Evolutionary conservation across 2,797 vertebrate species (phyloP).

Genomic region (Microctenopoma steveboyesi): DNA sequence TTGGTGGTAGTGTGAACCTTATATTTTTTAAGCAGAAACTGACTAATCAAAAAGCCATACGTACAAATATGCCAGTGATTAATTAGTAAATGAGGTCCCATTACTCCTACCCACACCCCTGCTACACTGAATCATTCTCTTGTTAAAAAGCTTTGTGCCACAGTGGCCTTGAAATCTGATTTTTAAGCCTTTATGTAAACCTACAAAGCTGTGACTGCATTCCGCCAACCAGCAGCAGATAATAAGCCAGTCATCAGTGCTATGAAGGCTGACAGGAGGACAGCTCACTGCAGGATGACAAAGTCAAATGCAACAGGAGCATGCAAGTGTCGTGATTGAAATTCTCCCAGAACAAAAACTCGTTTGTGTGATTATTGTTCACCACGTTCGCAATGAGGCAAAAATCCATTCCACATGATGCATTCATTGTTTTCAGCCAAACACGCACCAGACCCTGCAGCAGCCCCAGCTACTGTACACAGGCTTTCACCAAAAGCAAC

Average conservation of each 20-base stretch:
- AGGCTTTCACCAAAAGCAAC: constrained; percentile 26
- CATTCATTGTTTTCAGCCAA: constrained; percentile 74
- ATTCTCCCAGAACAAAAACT: constrained; percentile 75
- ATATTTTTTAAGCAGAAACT: not conserved
- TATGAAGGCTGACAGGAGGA: constrained; percentile 24
- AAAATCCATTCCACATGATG: constrained; percentile 81
- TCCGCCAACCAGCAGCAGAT: constrained; percentile 27
- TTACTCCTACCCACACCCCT: constrained; percentile 11
- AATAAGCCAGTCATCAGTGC: constrained; percentile 10
- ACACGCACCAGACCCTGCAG: constrained; percentile 59
- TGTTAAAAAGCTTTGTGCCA: not conserved
- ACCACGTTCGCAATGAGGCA: constrained; percentile 57
- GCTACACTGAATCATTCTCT: constrained; percentile 15
- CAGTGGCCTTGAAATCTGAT: constrained; percentile 16
- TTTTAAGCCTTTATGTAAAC: constrained; percentile 17
- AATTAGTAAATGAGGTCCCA: not conserved
- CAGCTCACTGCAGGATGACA: constrained; percentile 56
- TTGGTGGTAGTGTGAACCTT: not conserved
- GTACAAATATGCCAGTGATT: not conserved
- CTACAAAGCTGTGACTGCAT: constrained; percentile 18
- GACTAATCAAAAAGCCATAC: not conserved
- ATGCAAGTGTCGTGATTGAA: constrained; percentile 66
- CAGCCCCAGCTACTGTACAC: constrained; percentile 57
- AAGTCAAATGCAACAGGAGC: constrained; percentile 51
- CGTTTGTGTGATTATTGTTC: constrained; percentile 75